Percentiles rank a stretch among this genome's conserved stretches.
These are phyloP conservation scores for Abrostola tripartita DNA, from an alignment of 2,888 invertebrate genomes.

Conservation along the genomic window DNA sequence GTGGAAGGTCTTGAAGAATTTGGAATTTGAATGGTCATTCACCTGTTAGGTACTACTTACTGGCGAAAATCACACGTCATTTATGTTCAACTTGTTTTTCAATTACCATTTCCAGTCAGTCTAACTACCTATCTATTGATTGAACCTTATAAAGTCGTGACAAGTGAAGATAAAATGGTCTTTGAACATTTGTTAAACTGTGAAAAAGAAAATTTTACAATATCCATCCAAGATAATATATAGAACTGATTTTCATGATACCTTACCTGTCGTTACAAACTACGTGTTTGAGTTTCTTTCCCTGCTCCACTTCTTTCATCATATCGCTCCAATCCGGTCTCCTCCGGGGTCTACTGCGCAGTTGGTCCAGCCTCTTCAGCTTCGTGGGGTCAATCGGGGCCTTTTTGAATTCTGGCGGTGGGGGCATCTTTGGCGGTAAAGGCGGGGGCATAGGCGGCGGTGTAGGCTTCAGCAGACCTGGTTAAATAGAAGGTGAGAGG, in stretches of 20 bases:
- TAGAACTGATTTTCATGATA: conserved; percentile 20
- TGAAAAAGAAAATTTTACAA: background rate
- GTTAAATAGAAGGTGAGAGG: background rate
- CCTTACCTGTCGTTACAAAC: conserved; percentile 92
- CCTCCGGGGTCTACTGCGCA: conserved; percentile 93
- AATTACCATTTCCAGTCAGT: too few species aligned
- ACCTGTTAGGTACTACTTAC: too few species aligned
- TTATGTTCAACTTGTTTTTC: too few species aligned
- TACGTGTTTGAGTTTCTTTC: conserved; percentile 93
- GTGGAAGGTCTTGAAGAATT: too few species aligned
- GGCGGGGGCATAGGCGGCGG: conserved; percentile 92
- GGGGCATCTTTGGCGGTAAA: conserved; percentile 90
- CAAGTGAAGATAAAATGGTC: too few species aligned
- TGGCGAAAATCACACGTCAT: too few species aligned
- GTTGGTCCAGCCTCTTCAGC: conserved; percentile 90
- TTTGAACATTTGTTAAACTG: background rate
- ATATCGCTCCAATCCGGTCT: conserved; percentile 96
- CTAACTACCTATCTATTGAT: too few species aligned
- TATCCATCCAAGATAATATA: background rate
- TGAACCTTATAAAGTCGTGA: too few species aligned
- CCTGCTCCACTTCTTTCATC: conserved; percentile 97
- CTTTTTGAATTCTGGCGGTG: conserved; percentile 89
- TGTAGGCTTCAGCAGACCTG: conserved; percentile 83
- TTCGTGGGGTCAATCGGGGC: conserved; percentile 89
- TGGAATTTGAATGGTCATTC: too few species aligned